A percentile compares a stretch with the other conserved stretches of the same genome.
Evolutionary conservation across 92 coral and sea anemone genomes (phyloP).

Genomic region (Isaurus tuberculatus): DNA sequence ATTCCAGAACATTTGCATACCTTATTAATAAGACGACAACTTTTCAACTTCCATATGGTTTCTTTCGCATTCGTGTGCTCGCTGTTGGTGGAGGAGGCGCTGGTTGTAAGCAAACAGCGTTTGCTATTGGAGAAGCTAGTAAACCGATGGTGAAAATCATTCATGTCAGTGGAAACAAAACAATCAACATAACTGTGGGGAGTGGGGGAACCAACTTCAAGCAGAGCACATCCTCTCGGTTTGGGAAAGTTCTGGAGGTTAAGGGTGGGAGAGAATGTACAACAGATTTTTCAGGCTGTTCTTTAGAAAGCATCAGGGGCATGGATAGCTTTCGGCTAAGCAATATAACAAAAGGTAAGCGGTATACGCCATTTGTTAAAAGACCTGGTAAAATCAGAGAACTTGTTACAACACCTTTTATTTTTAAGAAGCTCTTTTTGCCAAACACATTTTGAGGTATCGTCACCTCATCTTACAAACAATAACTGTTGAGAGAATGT

Average conservation of each 20-base stretch:
- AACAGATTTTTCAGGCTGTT: neutral
- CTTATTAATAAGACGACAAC: neutral
- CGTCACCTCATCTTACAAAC: too few relatives aligned
- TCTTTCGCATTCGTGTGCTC: constrained; percentile 10
- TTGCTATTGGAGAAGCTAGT: constrained; percentile 6
- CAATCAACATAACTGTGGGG: constrained; percentile 17
- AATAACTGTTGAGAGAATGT: too few relatives aligned
- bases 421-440: too few relatives aligned
- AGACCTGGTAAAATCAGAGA: too few relatives aligned
- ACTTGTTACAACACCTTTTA: too few relatives aligned
- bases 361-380: neutral
- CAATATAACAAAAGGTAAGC: constrained; percentile 28
- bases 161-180: neutral
- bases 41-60: neutral
- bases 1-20: neutral
- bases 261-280: neutral
- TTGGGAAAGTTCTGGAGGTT: neutral
- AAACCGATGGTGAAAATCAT: neutral
- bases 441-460: too few relatives aligned
- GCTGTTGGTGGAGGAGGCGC: constrained; percentile 45
- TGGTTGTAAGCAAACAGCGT: neutral
- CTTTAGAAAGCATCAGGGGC: neutral
- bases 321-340: constrained; percentile 1
- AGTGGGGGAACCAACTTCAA: neutral
- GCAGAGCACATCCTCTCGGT: neutral